phyloP scores from a whole-genome alignment of 2,888 invertebrate species.

The Marasmarcha lunaedactyla region DNA sequence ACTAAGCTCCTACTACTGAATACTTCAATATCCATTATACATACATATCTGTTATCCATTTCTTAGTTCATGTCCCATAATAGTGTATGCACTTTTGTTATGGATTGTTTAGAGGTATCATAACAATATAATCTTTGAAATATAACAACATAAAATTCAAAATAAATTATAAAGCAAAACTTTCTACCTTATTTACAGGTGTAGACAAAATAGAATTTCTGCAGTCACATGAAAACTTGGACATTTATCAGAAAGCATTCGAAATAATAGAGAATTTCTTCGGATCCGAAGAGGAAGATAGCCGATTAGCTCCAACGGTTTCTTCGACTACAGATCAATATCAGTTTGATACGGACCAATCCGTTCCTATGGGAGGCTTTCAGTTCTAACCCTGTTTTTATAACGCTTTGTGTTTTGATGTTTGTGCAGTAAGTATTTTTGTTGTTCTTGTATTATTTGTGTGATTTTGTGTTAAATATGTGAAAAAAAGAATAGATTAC shows the following conservation, averaged over 20 bases:
- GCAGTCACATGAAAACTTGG: conserved; percentile 96
- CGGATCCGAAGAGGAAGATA: conserved; percentile 90
- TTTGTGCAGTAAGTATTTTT: conserved; percentile 25
- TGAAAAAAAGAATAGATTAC: too few species aligned
- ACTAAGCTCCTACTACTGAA: too few species aligned
- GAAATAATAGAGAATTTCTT: conserved; percentile 97
- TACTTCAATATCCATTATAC: too few species aligned
- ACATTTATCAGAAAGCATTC: conserved; percentile 97
- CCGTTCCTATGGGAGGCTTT: conserved; percentile 83
- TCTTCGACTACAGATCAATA: conserved; percentile 82
- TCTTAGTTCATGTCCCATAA: too few species aligned
- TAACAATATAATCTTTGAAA: too few species aligned
- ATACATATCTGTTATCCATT: too few species aligned
- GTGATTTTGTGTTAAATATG: too few species aligned
- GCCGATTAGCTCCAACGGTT: conserved; percentile 81
- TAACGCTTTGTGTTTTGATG: conserved; percentile 19
- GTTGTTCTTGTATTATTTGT: conserved; percentile 7
- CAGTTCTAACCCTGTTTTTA: conserved; percentile 74
- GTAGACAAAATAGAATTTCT: conserved; percentile 98
- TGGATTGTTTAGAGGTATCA: too few species aligned
- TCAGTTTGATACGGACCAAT: conserved; percentile 77
- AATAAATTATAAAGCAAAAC: too few species aligned
- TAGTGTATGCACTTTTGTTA: too few species aligned
- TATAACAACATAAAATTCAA: too few species aligned
- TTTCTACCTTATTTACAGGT: conserved; percentile 67